phyloP scores from a whole-genome alignment of 2,113 vertebrate species.

The Siphamia tubifer region DNA sequence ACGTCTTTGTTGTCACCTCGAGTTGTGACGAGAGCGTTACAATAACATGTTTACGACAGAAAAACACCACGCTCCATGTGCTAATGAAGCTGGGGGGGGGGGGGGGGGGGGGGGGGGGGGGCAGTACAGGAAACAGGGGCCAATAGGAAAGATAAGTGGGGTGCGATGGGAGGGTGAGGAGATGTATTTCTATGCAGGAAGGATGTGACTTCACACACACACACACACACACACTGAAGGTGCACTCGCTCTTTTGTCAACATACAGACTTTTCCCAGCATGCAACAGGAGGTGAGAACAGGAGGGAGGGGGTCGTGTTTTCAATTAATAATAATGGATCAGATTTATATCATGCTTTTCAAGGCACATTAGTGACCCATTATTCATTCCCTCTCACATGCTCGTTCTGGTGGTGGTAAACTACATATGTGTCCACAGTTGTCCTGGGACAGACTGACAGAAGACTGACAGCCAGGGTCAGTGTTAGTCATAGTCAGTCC shows the following conservation, averaged over 20 bases:
- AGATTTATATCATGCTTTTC: too few relatives aligned
- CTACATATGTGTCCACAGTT: too few relatives aligned
- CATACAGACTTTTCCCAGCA: too few relatives aligned
- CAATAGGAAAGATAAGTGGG: neutral
- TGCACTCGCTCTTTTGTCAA: neutral
- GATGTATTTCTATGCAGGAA: constrained; percentile 6
- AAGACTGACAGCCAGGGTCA: too few relatives aligned
- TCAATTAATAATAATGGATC: too few relatives aligned
- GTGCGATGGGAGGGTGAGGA: constrained; percentile 26
- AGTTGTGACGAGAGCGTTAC: neutral
- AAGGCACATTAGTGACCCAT: too few relatives aligned
- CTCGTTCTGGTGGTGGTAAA: too few relatives aligned
- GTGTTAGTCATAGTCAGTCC: too few relatives aligned
- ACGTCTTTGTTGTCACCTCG: constrained; percentile 13
- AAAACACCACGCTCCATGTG: constrained; percentile 8
- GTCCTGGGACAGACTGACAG: too few relatives aligned
- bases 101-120: neutral
- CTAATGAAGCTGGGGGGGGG: constrained; percentile 24
- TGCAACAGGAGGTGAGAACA: too few relatives aligned
- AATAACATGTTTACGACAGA: constrained; percentile 35
- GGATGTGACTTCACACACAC: constrained; percentile 35
- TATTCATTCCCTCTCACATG: too few relatives aligned
- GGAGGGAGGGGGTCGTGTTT: too few relatives aligned
- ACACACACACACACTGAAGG: constrained; percentile 9
- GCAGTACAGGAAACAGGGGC: constrained; percentile 26